Conservation (phyloP, 2,888 invertebrate species). For the Caenorhabditis angaria region DNA sequence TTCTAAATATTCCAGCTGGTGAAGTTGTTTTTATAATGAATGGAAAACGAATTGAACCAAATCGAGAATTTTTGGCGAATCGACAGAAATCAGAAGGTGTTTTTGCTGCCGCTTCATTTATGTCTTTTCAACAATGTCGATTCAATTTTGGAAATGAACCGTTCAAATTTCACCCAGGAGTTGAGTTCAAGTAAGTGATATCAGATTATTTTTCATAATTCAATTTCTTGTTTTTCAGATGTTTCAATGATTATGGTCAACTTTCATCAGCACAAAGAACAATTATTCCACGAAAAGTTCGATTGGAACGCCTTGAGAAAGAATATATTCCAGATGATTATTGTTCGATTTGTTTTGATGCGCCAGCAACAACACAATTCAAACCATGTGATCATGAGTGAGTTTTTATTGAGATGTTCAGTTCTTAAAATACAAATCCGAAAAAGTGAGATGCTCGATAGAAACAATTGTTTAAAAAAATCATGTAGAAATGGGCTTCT, state of each 20-base stretch:
- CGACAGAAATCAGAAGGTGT: conserved; percentile 80
- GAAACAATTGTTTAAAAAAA: no score
- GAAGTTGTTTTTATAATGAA: conserved; percentile 86
- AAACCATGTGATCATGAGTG: conserved; percentile 87
- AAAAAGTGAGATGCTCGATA: no score
- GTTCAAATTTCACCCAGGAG: conserved; percentile 82
- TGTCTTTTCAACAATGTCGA: conserved; percentile 83
- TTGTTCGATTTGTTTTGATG: conserved; percentile 88
- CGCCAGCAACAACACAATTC: conserved; percentile 81
- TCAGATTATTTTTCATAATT: not conserved
- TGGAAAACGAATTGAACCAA: conserved; percentile 76
- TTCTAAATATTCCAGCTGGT: conserved; percentile 81
- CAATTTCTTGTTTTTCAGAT: conserved; percentile 1
- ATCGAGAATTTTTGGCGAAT: conserved; percentile 27
- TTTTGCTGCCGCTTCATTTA: conserved; percentile 93
- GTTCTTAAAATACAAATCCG: no score
- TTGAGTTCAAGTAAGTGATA: conserved; percentile 22
- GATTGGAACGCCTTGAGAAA: conserved; percentile 81
- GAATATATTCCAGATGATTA: conserved; percentile 79
- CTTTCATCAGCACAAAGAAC: conserved; percentile 83
- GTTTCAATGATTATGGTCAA: conserved; percentile 78
- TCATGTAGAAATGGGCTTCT: no score
- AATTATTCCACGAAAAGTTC: conserved; percentile 85
- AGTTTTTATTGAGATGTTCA: conserved; percentile 63
- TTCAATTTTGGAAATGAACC: conserved; percentile 78